A percentile compares a stretch with the other conserved stretches of the same genome.
Evolutionary conservation across 2,797 vertebrate genomes (phyloP).

Genomic region (Avahi laniger): DNA sequence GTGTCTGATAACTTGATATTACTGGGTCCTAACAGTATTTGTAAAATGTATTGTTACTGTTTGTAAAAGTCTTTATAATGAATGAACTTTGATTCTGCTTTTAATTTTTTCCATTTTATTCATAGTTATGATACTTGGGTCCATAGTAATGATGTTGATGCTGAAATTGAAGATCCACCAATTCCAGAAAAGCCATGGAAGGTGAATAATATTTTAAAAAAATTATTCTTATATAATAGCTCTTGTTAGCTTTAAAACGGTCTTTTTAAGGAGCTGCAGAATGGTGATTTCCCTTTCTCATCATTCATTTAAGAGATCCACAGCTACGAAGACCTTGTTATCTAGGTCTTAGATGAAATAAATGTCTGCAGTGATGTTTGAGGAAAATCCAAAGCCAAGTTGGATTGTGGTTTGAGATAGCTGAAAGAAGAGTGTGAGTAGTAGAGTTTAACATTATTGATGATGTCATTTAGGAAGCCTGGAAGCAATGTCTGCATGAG

Average conservation of each 20-base stretch:
- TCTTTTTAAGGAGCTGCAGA: not conserved
- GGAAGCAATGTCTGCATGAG: rapidly evolving
- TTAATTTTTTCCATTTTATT: conserved; percentile 12
- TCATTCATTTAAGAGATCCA: not conserved
- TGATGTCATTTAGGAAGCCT: not conserved
- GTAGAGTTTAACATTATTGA: not conserved
- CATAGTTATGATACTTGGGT: conserved; percentile 97
- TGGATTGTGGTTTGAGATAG: not conserved
- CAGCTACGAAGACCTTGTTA: not conserved
- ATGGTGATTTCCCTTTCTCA: not conserved
- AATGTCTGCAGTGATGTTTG: not conserved
- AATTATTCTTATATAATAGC: not conserved
- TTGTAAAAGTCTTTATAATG: not conserved
- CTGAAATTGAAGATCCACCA: conserved; percentile 94
- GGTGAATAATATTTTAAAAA: conserved; percentile 82
- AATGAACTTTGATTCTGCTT: not conserved
- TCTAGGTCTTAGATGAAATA: not conserved
- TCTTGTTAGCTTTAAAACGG: rapidly evolving
- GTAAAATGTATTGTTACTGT: not conserved
- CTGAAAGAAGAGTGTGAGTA: not conserved
- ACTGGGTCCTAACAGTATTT: not conserved
- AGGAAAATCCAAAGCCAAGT: not conserved
- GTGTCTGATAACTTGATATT: not conserved
- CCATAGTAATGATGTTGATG: conserved; percentile 92
- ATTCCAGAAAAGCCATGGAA: conserved; percentile 95